These are phyloP conservation scores for Echinometra lucunter DNA, from an alignment of 53 echinoderm and acorn worm genomes.

Conservation along the genomic window DNA sequence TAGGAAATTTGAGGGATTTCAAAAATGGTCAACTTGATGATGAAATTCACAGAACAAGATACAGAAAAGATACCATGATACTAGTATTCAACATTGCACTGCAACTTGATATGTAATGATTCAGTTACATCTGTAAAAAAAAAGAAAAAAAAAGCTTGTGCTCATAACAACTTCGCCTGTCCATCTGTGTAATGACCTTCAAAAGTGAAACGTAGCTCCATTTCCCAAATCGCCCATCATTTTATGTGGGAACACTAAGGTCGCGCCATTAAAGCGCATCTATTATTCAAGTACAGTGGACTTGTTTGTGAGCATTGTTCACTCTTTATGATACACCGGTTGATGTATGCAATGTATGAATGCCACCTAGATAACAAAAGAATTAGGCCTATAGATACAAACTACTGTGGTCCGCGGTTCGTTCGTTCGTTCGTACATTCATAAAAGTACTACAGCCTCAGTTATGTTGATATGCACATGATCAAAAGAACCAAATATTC, in stretches of 20 bases:
- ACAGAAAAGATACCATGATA: too few species aligned
- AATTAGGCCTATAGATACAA: slow-evolving; percentile 12
- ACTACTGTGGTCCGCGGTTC: background rate
- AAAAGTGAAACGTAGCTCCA: background rate
- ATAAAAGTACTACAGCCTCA: background rate
- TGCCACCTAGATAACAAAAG: background rate
- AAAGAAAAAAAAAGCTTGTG: background rate
- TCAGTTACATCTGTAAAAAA: background rate
- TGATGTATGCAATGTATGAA: background rate
- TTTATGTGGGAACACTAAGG: background rate
- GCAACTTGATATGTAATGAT: background rate
- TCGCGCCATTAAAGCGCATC: background rate
- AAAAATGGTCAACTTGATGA: too few species aligned
- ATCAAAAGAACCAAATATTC: background rate
- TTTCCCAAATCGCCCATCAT: slow-evolving; percentile 17
- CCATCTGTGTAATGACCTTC: background rate
- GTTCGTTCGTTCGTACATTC: too few species aligned
- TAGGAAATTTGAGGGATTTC: too few species aligned
- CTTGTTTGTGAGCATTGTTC: slow-evolving; percentile 4
- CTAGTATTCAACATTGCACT: too few species aligned
- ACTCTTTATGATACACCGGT: slow-evolving; percentile 20
- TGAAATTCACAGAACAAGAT: too few species aligned
- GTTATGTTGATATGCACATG: slow-evolving; percentile 1
- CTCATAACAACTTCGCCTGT: background rate
- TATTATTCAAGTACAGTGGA: slow-evolving; percentile 3